A percentile compares a stretch with the other conserved stretches of the same genome.
These are phyloP conservation scores for Zaprionus vittiger DNA, from an alignment of 1,140 invertebrate species.

Conservation along the genomic window DNA sequence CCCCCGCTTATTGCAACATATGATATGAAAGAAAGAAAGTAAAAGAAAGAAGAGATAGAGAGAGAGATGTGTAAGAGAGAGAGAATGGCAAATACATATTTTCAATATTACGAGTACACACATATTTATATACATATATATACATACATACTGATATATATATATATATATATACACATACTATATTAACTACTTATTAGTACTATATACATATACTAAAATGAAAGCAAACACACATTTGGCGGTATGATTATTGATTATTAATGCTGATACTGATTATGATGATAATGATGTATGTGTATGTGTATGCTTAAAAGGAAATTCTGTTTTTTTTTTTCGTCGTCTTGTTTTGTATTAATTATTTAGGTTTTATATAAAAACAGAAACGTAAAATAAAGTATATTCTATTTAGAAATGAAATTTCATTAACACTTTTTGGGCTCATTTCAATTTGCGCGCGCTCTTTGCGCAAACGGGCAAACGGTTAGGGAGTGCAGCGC, in stretches of 20 bases:
- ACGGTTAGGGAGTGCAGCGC: neutral
- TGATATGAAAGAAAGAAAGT: slow-evolving; percentile 10
- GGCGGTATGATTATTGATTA: slow-evolving; percentile 33
- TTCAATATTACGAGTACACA: slow-evolving; percentile 62
- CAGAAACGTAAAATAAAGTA: slow-evolving; percentile 74
- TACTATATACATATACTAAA: slow-evolving; percentile 54
- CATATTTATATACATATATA: slow-evolving; percentile 35
- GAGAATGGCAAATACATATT: slow-evolving; percentile 64
- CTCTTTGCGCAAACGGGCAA: neutral
- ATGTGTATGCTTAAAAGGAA: slow-evolving; percentile 66
- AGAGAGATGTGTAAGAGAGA: slow-evolving; percentile 20
- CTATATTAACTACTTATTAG: slow-evolving; percentile 48
- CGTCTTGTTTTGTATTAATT: slow-evolving; percentile 78
- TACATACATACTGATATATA: slow-evolving; percentile 38
- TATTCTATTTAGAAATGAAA: slow-evolving; percentile 73
- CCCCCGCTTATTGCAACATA: slow-evolving; percentile 34
- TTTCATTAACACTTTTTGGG: neutral
- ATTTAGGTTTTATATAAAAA: slow-evolving; percentile 80
- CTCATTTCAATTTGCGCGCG: neutral
- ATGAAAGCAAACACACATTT: slow-evolving; percentile 26
- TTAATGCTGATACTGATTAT: slow-evolving; percentile 51
- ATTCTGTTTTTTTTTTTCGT: slow-evolving; percentile 60
- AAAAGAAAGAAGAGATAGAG: neutral
- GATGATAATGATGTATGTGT: slow-evolving; percentile 46
- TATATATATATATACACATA: slow-evolving; percentile 36